Percentiles rank a stretch among this genome's conserved stretches.
phyloP scores from a whole-genome alignment of 37 sponge, comb jelly and placozoan genomes.

The Dysidea cf. avara region DNA sequence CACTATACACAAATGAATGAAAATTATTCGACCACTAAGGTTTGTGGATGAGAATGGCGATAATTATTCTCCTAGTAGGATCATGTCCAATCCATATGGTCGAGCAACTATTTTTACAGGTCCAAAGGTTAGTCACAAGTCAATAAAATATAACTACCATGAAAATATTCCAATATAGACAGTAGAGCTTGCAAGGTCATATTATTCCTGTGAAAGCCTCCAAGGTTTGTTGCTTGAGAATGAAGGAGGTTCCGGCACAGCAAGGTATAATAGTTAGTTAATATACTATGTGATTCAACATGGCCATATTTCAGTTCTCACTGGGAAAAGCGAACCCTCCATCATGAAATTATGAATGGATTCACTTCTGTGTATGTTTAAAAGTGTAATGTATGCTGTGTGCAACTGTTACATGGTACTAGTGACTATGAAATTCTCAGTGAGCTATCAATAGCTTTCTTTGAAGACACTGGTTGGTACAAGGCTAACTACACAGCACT shows the following conservation, averaged over 20 bases:
- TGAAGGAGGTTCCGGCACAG: constrained; percentile 8
- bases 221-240: background rate
- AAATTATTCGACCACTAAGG: background rate
- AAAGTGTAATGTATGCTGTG: background rate
- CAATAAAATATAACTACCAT: background rate
- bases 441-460: constrained; percentile 24
- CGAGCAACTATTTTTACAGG: no score
- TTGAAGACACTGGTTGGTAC: constrained; percentile 61
- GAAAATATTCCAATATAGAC: no score
- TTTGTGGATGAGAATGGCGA: background rate
- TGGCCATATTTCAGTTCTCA: no score
- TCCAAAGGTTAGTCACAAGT: background rate
- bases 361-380: background rate
- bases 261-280: no score
- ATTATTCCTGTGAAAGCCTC: constrained; percentile 2
- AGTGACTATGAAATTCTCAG: constrained; percentile 26
- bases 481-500: constrained; percentile 30
- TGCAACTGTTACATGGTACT: background rate
- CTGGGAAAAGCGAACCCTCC: constrained; percentile 20
- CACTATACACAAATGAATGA: background rate
- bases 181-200: constrained; percentile 8
- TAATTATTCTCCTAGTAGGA: background rate
- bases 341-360: constrained; percentile 17
- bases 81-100: no score
- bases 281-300: no score